Conservation (phyloP, 2,797 vertebrate genomes). For the Rachycentron canadum region DNA sequence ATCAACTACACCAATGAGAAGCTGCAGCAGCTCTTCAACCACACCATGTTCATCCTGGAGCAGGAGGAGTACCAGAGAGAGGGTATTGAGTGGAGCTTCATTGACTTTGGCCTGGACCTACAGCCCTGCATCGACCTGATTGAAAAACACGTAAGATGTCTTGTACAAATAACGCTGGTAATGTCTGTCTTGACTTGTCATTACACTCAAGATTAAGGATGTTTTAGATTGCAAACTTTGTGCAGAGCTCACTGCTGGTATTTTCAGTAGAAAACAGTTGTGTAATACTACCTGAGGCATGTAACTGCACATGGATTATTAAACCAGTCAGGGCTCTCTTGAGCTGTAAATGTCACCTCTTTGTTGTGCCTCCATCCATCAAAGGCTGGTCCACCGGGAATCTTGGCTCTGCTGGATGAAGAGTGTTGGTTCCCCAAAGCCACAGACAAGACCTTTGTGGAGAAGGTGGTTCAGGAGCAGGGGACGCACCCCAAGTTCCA, state of each 20-base stretch:
- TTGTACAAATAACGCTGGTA: not conserved
- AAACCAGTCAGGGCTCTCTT: not conserved
- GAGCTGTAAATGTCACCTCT: not conserved
- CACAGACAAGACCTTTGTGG: slow-evolving; percentile 97
- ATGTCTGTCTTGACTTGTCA: not conserved
- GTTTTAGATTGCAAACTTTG: not conserved
- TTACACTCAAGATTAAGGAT: not conserved
- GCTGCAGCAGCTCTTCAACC: slow-evolving; percentile 99
- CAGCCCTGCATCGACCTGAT: slow-evolving; percentile 99
- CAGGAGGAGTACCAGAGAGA: slow-evolving; percentile 99
- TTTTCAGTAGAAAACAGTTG: slow-evolving; percentile 2
- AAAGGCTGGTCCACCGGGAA: slow-evolving; percentile 94
- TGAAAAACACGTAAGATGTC: slow-evolving; percentile 88
- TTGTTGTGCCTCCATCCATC: not conserved
- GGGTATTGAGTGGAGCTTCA: slow-evolving; percentile 99
- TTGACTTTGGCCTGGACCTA: slow-evolving; percentile 96
- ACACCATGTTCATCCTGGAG: slow-evolving; percentile 99
- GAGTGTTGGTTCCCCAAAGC: slow-evolving; percentile 99
- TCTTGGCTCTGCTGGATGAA: slow-evolving; percentile 95
- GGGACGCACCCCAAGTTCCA: slow-evolving; percentile 96
- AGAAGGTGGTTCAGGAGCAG: slow-evolving; percentile 95
- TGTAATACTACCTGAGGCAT: not conserved
- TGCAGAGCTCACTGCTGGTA: not conserved
- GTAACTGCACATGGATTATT: not conserved
- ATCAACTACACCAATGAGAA: slow-evolving; percentile 99